phyloP scores from a whole-genome alignment of 2,797 vertebrate species.

The Calcarius lapponicus region DNA sequence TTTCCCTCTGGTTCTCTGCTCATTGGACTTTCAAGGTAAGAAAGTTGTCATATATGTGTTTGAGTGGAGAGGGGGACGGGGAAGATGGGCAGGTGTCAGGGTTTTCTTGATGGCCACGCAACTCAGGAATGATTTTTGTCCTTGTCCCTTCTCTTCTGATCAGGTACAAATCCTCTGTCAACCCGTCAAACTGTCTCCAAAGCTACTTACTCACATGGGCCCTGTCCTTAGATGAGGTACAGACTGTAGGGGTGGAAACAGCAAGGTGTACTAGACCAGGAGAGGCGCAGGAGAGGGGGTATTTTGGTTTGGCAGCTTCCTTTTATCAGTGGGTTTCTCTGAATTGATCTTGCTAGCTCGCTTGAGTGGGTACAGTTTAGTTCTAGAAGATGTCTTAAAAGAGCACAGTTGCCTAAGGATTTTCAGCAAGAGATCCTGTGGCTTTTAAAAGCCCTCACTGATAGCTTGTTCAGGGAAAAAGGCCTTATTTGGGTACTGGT shows the following conservation, averaged over 20 bases:
- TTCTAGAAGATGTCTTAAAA: not conserved
- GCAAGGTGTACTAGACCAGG: not conserved
- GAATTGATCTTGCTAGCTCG: fast-evolving
- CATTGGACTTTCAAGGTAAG: not conserved
- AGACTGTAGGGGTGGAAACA: not conserved
- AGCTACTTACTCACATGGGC: not conserved
- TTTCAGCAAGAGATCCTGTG: not conserved
- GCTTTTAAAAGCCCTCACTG: not conserved
- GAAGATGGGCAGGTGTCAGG: not conserved
- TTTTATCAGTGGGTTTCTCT: not conserved
- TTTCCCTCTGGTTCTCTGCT: not conserved
- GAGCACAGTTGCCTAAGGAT: not conserved
- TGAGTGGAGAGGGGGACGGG: not conserved
- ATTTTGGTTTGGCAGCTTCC: not conserved
- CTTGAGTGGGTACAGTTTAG: not conserved
- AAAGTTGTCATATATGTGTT: not conserved
- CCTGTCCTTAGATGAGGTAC: not conserved
- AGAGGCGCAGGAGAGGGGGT: fast-evolving
- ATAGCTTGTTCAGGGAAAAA: not conserved
- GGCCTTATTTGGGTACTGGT: not conserved
- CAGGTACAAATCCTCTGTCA: not conserved
- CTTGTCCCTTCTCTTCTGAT: not conserved
- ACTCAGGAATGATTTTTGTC: not conserved
- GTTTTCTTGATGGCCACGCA: not conserved
- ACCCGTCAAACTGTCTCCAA: not conserved